Percentiles rank a stretch among this genome's conserved stretches.
Conservation (phyloP, 2,888 invertebrate genomes). For the Priocnemis perturbator region DNA sequence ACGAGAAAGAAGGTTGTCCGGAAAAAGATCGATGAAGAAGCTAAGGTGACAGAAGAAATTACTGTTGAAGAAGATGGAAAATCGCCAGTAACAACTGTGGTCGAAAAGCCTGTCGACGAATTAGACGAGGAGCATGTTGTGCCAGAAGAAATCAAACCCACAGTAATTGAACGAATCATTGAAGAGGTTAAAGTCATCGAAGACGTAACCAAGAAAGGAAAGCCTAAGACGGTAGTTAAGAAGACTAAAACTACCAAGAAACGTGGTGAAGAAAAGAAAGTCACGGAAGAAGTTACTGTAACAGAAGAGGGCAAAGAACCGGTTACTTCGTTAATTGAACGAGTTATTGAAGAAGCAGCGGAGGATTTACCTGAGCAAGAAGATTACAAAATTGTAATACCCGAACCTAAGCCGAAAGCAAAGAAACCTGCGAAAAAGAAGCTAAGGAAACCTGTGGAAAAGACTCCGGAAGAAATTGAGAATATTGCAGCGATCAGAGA, state of each 20-base stretch:
- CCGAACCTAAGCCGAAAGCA: constrained; percentile 45
- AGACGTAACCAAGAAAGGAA: constrained; percentile 36
- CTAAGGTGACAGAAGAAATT: constrained; percentile 72
- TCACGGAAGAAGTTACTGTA: constrained; percentile 53
- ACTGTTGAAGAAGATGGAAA: constrained; percentile 63
- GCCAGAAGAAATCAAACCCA: constrained; percentile 40
- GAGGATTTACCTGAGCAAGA: neutral
- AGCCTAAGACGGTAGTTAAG: constrained; percentile 38
- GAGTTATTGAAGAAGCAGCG: neutral
- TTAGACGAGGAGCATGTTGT: constrained; percentile 19
- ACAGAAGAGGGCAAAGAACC: constrained; percentile 52
- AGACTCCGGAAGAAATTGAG: neutral
- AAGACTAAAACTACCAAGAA: constrained; percentile 39
- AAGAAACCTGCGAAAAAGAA: constrained; percentile 49
- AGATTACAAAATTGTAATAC: constrained; percentile 20
- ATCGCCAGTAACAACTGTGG: constrained; percentile 54
- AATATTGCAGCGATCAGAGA: constrained; percentile 53
- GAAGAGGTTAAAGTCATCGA: constrained; percentile 58
- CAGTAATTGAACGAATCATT: constrained; percentile 45
- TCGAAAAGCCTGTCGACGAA: constrained; percentile 54
- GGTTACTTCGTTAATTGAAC: neutral
- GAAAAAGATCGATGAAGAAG: constrained; percentile 46
- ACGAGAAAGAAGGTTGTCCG: constrained; percentile 50
- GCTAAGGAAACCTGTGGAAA: constrained; percentile 62
- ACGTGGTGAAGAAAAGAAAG: constrained; percentile 39